phyloP scores from a whole-genome alignment of 2,113 vertebrate genomes.

The Micronycteris hirsuta region DNA sequence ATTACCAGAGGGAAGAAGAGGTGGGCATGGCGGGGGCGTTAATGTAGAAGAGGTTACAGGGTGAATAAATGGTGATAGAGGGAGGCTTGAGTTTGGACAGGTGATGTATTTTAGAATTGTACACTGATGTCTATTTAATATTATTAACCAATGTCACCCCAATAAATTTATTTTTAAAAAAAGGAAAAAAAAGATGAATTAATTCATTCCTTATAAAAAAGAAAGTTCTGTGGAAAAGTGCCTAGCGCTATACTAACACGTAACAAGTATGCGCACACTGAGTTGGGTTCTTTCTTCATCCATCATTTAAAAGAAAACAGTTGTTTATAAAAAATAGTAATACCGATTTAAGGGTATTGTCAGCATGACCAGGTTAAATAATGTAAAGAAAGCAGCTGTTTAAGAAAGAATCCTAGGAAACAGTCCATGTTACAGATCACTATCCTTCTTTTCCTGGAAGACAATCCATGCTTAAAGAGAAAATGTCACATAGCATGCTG shows the following conservation, averaged over 20 bases:
- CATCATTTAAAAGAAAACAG: background rate
- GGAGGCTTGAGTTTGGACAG: no score
- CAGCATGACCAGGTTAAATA: background rate
- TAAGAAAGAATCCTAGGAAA: rapidly evolving
- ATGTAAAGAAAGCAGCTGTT: rapidly evolving
- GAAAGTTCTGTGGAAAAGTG: background rate
- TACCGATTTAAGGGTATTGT: background rate
- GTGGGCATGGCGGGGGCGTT: no score
- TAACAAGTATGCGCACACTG: background rate
- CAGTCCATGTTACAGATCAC: background rate
- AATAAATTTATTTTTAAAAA: no score
- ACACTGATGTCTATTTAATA: no score
- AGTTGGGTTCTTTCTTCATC: background rate
- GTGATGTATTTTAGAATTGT: no score
- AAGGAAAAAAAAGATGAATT: background rate
- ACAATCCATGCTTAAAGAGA: background rate
- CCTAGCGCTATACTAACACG: rapidly evolving
- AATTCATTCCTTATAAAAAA: background rate
- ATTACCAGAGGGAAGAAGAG: no score
- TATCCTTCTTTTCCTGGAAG: background rate
- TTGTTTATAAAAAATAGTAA: background rate
- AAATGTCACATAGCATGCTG: background rate
- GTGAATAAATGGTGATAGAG: no score
- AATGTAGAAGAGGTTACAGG: no score
- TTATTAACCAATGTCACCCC: no score